These are phyloP conservation scores for Lordiphosa andalusiaca DNA, from an alignment of 2,888 invertebrate species.

Conservation along the genomic window DNA sequence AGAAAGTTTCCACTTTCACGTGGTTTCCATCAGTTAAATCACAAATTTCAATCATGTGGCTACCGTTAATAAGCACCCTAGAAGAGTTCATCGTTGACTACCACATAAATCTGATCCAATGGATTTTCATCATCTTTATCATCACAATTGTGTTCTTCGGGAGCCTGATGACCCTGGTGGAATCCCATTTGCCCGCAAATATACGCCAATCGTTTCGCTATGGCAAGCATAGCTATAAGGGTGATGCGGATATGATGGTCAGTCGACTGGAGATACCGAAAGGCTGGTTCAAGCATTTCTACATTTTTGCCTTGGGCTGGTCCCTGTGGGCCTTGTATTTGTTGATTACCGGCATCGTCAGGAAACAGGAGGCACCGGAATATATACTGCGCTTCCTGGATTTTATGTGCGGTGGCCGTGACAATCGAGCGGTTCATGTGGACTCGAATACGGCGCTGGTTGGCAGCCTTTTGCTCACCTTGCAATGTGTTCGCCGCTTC, in stretches of 20 bases:
- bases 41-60: constrained; percentile 22
- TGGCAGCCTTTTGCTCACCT: constrained; percentile 83
- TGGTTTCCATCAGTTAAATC: background rate
- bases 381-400: constrained; percentile 78
- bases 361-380: constrained; percentile 81
- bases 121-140: constrained; percentile 75
- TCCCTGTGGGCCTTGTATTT: constrained; percentile 78
- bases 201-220: constrained; percentile 86
- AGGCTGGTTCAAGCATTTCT: constrained; percentile 90
- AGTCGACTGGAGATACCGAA: constrained; percentile 86
- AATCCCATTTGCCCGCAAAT: constrained; percentile 84
- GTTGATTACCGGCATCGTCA: constrained; percentile 76
- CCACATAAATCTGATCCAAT: constrained; percentile 72
- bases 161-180: constrained; percentile 84
- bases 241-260: constrained; percentile 77
- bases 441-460: constrained; percentile 82
- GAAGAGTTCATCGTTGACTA: constrained; percentile 56
- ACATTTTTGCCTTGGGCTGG: constrained; percentile 85
- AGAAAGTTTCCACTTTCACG: constrained; percentile 2
- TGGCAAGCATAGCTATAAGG: constrained; percentile 86
- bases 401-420: constrained; percentile 79
- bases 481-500: constrained; percentile 88
- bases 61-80: constrained; percentile 25
- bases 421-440: constrained; percentile 75
- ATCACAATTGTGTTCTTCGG: constrained; percentile 82